Evolutionary conservation across 1,140 invertebrate genomes (phyloP), one percentile per base, ranked within the genome.

Genomic region (Scylla paramamosain): DNA sequence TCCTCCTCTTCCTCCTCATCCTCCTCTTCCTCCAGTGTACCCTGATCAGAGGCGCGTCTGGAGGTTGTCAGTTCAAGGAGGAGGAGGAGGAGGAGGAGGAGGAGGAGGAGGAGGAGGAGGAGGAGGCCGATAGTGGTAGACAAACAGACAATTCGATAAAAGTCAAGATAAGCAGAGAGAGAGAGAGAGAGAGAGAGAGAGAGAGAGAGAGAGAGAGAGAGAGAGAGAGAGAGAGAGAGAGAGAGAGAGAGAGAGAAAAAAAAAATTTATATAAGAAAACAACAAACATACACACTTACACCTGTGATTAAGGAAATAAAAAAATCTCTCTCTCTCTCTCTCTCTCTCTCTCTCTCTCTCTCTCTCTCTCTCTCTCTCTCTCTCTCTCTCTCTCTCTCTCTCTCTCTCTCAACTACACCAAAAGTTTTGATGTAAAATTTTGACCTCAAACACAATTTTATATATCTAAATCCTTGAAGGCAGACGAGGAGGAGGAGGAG

Each of bases 171-270:
- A 8, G n/a, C 14, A 39, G 31, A 87, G 84, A 87, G 84, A 87
- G 84, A 87, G 29, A 87, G 84, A 87, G 84, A 87, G 84, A 87
- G 84, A 87, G 84, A 87, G 29, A 87, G 84, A 90, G 88, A 46
- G 88, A 89, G 88, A 89, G 88, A 46, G 88, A 89, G 88, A 46
- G 88, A 90, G 45, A 90, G 16, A 45, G 45, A 46, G 88, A 77
- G 67, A 77, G 67, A 77, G 67, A 77, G 67, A 77, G 67, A 25
- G n/a, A 77, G n/a, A 25, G 67, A 77, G 67, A 77, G n/a, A 77
- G 67, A 90, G 16, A 45, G 39, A 45, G 87, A 67, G 59, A 67
- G 59, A 67, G 59, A 67, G 59, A 67, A 16, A 10, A 25, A 67
- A 25, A 10, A 16, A 67, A 25, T 20, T 20, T 4, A n/a, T 77